These are phyloP conservation scores for Macrosteles quadrilineatus DNA, from an alignment of 1,140 invertebrate species.

Conservation along the genomic window DNA sequence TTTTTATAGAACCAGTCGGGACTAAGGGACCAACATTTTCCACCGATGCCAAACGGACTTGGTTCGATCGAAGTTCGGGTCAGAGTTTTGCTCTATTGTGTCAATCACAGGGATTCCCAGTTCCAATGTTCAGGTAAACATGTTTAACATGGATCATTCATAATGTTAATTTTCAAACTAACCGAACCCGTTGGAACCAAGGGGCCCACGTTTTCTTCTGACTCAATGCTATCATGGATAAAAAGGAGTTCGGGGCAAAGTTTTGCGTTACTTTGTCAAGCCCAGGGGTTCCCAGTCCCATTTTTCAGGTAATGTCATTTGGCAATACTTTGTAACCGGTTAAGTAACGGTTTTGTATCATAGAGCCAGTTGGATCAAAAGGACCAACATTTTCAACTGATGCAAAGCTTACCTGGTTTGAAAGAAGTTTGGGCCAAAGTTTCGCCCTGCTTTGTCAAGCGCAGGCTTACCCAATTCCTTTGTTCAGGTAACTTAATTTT, in stretches of 20 bases:
- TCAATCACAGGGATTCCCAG: slow-evolving; percentile 66
- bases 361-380: slow-evolving; percentile 53
- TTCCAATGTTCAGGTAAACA: slow-evolving; percentile 68
- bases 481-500: slow-evolving; percentile 35
- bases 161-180: slow-evolving; percentile 28
- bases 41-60: slow-evolving; percentile 60
- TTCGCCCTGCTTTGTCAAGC: slow-evolving; percentile 34
- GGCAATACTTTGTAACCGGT: not conserved
- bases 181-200: slow-evolving; percentile 72
- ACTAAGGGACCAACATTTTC: slow-evolving; percentile 68
- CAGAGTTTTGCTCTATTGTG: slow-evolving; percentile 69
- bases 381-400: slow-evolving; percentile 53
- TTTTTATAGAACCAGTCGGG: slow-evolving; percentile 62
- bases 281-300: slow-evolving; percentile 62
- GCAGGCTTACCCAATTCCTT: slow-evolving; percentile 40
- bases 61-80: slow-evolving; percentile 41
- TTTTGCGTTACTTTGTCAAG: slow-evolving; percentile 60
- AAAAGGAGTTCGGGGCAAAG: slow-evolving; percentile 43
- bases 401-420: slow-evolving; percentile 47
- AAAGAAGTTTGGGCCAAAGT: slow-evolving; percentile 38
- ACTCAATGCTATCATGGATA: slow-evolving; percentile 48
- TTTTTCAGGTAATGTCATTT: slow-evolving; percentile 51
- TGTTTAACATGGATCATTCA: not conserved
- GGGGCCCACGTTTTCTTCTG: slow-evolving; percentile 65
- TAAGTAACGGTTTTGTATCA: slow-evolving; percentile 33